Conservation (phyloP, 2,113 vertebrate genomes). For the Gallinago media region DNA sequence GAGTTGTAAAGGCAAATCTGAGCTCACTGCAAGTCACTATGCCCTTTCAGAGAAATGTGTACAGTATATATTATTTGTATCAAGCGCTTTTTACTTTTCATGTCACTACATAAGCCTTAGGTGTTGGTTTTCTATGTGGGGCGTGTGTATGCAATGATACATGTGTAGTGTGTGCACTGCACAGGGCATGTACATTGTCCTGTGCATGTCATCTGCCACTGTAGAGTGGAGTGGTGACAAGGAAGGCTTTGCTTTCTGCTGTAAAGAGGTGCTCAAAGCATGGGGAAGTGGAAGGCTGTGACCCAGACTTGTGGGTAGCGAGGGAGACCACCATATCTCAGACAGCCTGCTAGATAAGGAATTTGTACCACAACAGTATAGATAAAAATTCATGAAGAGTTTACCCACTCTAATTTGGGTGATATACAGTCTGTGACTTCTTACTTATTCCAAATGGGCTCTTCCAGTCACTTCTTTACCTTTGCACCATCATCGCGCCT, state of each 20-base stretch:
- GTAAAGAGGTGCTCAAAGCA: neutral
- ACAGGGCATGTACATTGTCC: fast-evolving
- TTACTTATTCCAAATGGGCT: neutral
- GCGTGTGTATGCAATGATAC: neutral
- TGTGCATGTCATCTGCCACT: neutral
- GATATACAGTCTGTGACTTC: neutral
- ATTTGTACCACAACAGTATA: neutral
- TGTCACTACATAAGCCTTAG: neutral
- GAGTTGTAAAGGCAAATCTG: neutral
- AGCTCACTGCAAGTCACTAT: neutral
- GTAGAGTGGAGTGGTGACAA: neutral
- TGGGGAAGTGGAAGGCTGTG: neutral
- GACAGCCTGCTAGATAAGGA: neutral
- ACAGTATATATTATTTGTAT: neutral
- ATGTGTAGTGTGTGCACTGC: neutral
- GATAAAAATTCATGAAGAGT: neutral
- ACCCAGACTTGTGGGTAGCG: neutral
- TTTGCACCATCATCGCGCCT: neutral
- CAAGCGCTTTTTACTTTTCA: neutral
- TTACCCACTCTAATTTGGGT: neutral
- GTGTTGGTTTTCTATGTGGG: neutral
- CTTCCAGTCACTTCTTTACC: neutral
- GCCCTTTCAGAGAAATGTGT: neutral
- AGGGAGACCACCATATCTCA: neutral
- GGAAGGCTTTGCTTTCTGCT: neutral